These are phyloP conservation scores for Hemiscyllium ocellatum DNA, from an alignment of 2,113 vertebrate genomes.

Conservation along the genomic window DNA sequence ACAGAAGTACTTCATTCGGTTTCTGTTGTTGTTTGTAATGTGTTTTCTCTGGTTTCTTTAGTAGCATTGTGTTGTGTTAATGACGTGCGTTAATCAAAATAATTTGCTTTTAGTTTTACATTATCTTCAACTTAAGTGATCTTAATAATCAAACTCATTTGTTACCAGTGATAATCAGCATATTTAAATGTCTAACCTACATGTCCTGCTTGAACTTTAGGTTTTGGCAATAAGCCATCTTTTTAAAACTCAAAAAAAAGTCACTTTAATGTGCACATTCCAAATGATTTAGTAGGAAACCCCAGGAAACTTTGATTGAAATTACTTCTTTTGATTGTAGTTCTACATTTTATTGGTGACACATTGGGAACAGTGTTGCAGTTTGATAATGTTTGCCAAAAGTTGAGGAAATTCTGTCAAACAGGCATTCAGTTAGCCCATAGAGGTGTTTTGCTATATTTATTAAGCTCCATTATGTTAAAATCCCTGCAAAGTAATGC, in stretches of 20 bases:
- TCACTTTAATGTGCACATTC: constrained; percentile 59
- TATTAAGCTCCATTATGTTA: constrained; percentile 44
- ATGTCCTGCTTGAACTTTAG: constrained; percentile 52
- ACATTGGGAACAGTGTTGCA: constrained; percentile 50
- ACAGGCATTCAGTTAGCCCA: constrained; percentile 43
- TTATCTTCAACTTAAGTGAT: constrained; percentile 31
- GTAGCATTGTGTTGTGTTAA: background rate
- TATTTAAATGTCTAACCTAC: constrained; percentile 46
- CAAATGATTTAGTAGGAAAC: constrained; percentile 57
- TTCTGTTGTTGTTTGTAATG: constrained; percentile 10
- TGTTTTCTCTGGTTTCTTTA: background rate
- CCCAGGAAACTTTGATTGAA: constrained; percentile 54
- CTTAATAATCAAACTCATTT: constrained; percentile 46
- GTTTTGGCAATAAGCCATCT: constrained; percentile 55
- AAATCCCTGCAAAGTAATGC: constrained; percentile 61
- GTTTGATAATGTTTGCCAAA: constrained; percentile 41
- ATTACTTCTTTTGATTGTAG: constrained; percentile 54
- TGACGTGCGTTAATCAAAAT: background rate
- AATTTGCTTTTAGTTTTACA: background rate
- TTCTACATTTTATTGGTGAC: constrained; percentile 54
- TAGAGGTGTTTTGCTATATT: constrained; percentile 45
- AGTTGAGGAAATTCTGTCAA: constrained; percentile 43
- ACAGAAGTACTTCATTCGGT: constrained; percentile 5
- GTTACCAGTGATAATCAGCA: constrained; percentile 52
- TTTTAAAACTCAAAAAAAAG: constrained; percentile 49